Base-by-base conservation (phyloP, 2,113 vertebrate genomes). In the Lethenteron camtschaticum region DNA sequence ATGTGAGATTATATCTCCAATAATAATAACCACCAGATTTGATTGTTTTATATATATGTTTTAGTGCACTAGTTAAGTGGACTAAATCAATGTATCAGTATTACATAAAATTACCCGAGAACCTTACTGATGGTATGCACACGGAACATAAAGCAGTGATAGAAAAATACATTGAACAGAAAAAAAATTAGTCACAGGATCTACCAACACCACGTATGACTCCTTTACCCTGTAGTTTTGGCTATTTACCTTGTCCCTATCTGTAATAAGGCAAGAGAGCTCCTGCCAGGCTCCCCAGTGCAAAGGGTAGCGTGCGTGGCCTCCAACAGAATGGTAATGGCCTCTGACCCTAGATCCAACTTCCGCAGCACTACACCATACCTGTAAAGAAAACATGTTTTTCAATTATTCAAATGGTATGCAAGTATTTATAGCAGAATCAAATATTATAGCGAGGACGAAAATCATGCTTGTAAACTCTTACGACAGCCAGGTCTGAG, bases 281-380 rank as follows among this genome's bases (percentile, higher is more conserved):
- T 99, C 94, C 73, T 95, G 79, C 94, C 94, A 99, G 9, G 92
- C 85, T 72, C 92, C 94, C 94, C 94, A 97, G 7, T 99, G 92
- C 76, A 96, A 81, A 73, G 92, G 69, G 95, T 81, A 56, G 85
- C 77, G 24, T 96, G 90, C 18, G 89, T 83, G 20, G 89, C 90
- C 75, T 94, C 89, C 57, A 96, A 87, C 70, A 96, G 95, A 18
- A 96, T 88, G 70, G 91, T 88, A 73, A 95, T 87, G 2, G 94
- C 91, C 78, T 99, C 94, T 76, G 92, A 96, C 70, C 86, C 82
- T 73, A 99, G 79, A 75, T 99, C 94, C 73, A 97, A 80, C 75
- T 99, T 99, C 72, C 94, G 82, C 75, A 99, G 81, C 69, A 99
- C 92, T 1, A 99, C 94, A 2, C 94, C 92, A 4, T 95, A 99